Percentiles rank a stretch among this genome's conserved stretches.
phyloP scores from a whole-genome alignment of 2,888 invertebrate species.

The Thereva nobilitata region DNA sequence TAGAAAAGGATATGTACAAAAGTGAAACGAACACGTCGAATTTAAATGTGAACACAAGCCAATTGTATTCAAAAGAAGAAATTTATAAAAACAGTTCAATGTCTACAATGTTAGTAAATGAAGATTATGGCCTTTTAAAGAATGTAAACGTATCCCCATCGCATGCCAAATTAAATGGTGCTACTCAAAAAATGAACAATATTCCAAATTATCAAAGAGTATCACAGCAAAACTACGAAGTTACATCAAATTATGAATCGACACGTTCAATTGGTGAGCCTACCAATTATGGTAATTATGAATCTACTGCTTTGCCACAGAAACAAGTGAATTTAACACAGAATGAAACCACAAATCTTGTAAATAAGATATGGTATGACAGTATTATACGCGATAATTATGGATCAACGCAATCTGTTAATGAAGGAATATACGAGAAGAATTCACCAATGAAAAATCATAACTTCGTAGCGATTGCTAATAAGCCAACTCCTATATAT shows the following conservation, averaged over 20 bases:
- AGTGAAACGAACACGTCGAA: conserved; percentile 48
- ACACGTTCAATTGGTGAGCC: background rate
- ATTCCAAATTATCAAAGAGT: conserved; percentile 39
- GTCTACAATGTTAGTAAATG: conserved; percentile 29
- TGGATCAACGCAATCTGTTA: conserved; percentile 27
- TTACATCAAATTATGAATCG: conserved; percentile 17
- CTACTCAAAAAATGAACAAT: conserved; percentile 48
- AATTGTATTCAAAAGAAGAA: conserved; percentile 53
- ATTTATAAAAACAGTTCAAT: conserved; percentile 51
- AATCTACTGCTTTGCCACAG: conserved; percentile 41
- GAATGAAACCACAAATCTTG: conserved; percentile 52
- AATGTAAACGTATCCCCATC: conserved; percentile 41
- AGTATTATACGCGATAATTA: conserved; percentile 47
- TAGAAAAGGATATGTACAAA: conserved; percentile 66
- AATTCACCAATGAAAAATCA: conserved; percentile 46
- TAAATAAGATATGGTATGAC: conserved; percentile 62
- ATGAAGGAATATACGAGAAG: conserved; percentile 35
- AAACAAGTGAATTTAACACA: conserved; percentile 53
- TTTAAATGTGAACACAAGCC: conserved; percentile 55
- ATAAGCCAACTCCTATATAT: conserved; percentile 50
- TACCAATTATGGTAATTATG: background rate
- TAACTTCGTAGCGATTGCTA: conserved; percentile 55
- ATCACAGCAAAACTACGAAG: conserved; percentile 29
- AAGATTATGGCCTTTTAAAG: conserved; percentile 25
- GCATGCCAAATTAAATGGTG: conserved; percentile 39